Base-by-base conservation (phyloP, 2,113 vertebrate genomes). In the Phycodurus eques region DNA sequence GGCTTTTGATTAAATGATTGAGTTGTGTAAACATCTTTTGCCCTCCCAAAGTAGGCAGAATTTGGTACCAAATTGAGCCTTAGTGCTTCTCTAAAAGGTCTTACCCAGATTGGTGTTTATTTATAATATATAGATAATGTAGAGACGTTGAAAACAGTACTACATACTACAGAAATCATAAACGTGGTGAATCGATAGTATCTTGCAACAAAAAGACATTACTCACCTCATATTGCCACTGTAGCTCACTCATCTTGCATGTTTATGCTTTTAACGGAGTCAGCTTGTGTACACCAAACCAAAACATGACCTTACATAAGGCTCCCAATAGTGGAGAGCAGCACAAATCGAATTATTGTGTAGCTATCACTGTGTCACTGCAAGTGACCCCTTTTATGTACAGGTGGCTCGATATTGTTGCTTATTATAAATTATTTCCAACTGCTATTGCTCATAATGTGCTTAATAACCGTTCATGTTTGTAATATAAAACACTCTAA, bases 401-500 rank as follows among this genome's bases (percentile, higher is more conserved):
- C 39, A 68, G 4, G 19, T 66, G 44, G 22, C 44, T 46, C 27
- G 43, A 47, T 66, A 17, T 31, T 15, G 13, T 66, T 46, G 59
- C 59, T 35, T 61, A 35, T 43, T 46, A 1, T 27, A 27, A 66
- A 66, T 66, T 15, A 17, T 22, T n/a, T 47, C 22, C 3, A 13
- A 66, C 64, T 47, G 14, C 44, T 4, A 8, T 66, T 22, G 44
- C 44, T 66, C n/a, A 12, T 46, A 46, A 46, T 66, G 44, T 14
- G 64, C 64, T 47, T 66, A 47, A 66, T 66, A 66, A 31, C 44
- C 15, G 53, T 22, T 62, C 33, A 14, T 71, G 47, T 68, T 42
- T 61, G 57, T 67, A 69, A 70, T 49, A 69, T 44, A 42, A 66
- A 78, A 68, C 66, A 54, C 27, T 33, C 51, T 27, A 57, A 75